Conservation (phyloP, 2,888 invertebrate genomes). For the Lasioglossum morio region DNA sequence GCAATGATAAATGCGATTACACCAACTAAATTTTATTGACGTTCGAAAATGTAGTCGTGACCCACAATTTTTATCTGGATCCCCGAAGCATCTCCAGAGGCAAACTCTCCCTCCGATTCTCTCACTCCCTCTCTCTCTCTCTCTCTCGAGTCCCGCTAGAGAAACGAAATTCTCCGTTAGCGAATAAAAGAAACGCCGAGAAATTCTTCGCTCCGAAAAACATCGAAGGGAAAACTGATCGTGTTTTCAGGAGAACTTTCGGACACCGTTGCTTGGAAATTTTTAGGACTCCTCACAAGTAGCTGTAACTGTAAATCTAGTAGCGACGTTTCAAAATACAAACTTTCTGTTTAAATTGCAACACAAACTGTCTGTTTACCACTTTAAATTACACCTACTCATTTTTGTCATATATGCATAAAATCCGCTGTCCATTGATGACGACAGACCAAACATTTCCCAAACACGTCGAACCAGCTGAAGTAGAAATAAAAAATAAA, state of each 20-base stretch:
- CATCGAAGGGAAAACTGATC: neutral
- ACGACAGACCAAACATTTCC: neutral
- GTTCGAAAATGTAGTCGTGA: conserved; percentile 48
- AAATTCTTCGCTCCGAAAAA: neutral
- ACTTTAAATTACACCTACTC: too few species aligned
- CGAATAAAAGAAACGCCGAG: neutral
- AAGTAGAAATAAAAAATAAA: neutral
- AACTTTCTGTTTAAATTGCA: too few species aligned
- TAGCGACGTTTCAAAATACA: neutral
- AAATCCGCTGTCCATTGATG: too few species aligned
- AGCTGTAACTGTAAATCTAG: neutral
- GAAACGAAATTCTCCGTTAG: neutral
- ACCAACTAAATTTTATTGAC: conserved; percentile 57
- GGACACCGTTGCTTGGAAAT: neutral
- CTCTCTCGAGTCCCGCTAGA: neutral
- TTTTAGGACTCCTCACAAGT: neutral
- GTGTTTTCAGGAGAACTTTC: neutral
- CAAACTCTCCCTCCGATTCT: neutral
- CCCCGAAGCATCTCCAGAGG: conserved; percentile 3
- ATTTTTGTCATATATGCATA: too few species aligned
- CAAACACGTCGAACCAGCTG: neutral
- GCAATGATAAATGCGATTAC: conserved; percentile 61
- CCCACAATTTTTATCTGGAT: conserved; percentile 49
- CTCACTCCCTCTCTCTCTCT: too few species aligned
- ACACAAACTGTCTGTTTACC: too few species aligned